Evolutionary conservation across 2,113 vertebrate genomes (phyloP), one percentile per base, ranked within the genome.

Genomic region (Rhynchomys soricoides): DNA sequence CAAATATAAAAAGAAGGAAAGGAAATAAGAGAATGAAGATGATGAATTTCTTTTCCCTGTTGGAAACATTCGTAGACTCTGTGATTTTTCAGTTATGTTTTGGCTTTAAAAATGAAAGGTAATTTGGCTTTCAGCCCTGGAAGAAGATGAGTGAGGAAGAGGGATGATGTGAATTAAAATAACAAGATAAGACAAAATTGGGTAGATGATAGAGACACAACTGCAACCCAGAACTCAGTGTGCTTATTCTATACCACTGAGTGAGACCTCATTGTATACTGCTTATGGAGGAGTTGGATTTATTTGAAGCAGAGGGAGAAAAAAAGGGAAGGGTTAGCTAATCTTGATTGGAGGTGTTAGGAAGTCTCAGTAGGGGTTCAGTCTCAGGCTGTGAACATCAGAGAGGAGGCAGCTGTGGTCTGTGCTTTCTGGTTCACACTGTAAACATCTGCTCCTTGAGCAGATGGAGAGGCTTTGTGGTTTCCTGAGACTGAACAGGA

Each of bases 61-160:
- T 64, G 29, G 40, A 48, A 24, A 87, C 2, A 52, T 24, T 87
- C n/a, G 12, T 19, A n/a, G 45, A 52, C 64, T 71, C n/a, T 22
- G 15, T 87, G 48, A 88, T 50, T 37, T 78, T 21, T 57, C 85
- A 62, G 10, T 66, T 86, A 73, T 57, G 91, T 7, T 9, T 89
- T 90, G 59, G 37, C 11, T 48, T 81, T 89, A 71, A 45, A 91
- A 90, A 88, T 79, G 24, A 94, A 62, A 88, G 31, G 34, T n/a
- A 93, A 90, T 50, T 21, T 86, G 50, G 2, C 13, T 94, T 89
- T 77, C 17, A 92, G 31, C 62, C 73, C 62, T 43, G 24, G 34
- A 96, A 75, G 31, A 52, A 43, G 16, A 50, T 16, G 66, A 21
- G 43, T 6, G 11, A 86, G 22, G 48, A 5, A 79, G 19, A 89